phyloP scores from a whole-genome alignment of 2,888 invertebrate species.

The Ceraclea dissimilis region DNA sequence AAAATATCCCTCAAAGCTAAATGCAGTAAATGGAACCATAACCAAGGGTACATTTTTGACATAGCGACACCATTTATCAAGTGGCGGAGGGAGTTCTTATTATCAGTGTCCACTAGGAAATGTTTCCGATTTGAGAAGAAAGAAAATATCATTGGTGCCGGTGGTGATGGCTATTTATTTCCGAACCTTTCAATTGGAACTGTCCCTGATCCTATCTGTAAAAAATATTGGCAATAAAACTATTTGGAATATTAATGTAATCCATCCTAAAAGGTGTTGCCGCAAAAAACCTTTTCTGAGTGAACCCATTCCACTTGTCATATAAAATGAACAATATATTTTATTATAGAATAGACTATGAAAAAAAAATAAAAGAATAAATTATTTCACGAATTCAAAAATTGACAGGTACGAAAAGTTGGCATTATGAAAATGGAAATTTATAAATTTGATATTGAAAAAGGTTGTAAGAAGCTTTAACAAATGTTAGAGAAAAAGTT shows the following conservation, averaged over 20 bases:
- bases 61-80: slow-evolving; percentile 16
- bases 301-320: too few species aligned
- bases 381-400: too few species aligned
- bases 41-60: slow-evolving; percentile 7
- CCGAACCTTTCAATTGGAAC: slow-evolving; percentile 12
- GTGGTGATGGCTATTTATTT: slow-evolving; percentile 16
- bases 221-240: background rate
- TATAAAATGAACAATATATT: too few species aligned
- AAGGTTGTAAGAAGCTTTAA: too few species aligned
- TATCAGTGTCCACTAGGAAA: background rate
- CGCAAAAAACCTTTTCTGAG: too few species aligned
- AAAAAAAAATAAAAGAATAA: too few species aligned
- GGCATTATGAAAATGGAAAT: too few species aligned
- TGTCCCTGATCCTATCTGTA: background rate
- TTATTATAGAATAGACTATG: too few species aligned
- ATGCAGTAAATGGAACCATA: background rate
- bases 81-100: background rate
- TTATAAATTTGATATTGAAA: too few species aligned
- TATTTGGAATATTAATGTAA: slow-evolving; percentile 1
- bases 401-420: too few species aligned
- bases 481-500: background rate
- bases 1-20: background rate
- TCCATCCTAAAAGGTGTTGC: background rate
- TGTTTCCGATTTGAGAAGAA: slow-evolving; percentile 13
- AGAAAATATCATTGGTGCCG: slow-evolving; percentile 15